phyloP scores from a whole-genome alignment of 2,113 vertebrate genomes.

The Pyrgilauda ruficollis region DNA sequence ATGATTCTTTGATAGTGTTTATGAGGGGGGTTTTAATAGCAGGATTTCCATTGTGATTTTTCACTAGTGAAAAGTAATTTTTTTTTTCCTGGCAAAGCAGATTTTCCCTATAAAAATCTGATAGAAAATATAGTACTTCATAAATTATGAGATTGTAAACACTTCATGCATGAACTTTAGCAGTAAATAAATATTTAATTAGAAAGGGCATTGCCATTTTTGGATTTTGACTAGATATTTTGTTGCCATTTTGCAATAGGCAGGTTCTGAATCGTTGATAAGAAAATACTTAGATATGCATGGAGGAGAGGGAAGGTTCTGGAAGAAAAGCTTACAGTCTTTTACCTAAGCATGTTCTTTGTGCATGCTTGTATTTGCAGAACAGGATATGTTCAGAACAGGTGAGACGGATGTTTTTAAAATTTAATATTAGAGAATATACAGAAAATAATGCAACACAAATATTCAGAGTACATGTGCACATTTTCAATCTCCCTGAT shows the following conservation, averaged over 20 bases:
- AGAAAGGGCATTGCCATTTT: not conserved
- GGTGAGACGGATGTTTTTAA: not conserved
- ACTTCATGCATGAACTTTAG: not conserved
- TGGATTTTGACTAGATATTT: not conserved
- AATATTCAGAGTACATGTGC: not conserved
- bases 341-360: not conserved
- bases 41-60: conserved; percentile 74
- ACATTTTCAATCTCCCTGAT: not conserved
- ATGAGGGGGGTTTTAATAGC: conserved; percentile 53
- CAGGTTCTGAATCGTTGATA: not conserved
- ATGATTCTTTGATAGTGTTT: conserved; percentile 73
- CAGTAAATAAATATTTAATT: conserved; percentile 16
- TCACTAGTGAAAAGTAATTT: conserved; percentile 26
- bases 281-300: not conserved
- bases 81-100: conserved; percentile 30
- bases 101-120: conserved; percentile 53
- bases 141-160: conserved; percentile 24
- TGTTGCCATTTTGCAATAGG: not conserved
- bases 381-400: not conserved
- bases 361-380: not conserved
- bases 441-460: not conserved
- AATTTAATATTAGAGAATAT: not conserved
- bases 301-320: not conserved
- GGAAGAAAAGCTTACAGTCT: not conserved
- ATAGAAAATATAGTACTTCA: conserved; percentile 35